Conservation (phyloP, 2,797 vertebrate genomes). For the Pygocentrus nattereri region DNA sequence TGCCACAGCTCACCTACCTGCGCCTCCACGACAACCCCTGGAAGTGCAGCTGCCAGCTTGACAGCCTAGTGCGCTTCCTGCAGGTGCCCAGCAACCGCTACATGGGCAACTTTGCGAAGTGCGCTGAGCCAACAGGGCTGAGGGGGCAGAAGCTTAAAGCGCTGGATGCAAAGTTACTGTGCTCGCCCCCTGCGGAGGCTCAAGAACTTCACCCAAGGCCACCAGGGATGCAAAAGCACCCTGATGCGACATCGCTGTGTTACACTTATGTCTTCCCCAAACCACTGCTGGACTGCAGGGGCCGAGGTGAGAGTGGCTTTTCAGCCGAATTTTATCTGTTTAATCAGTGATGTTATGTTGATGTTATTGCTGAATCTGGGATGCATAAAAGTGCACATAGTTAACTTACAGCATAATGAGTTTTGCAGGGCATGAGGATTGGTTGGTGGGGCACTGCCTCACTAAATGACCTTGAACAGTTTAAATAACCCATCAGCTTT, state of each 20-base stretch:
- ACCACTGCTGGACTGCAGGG: slow-evolving; percentile 88
- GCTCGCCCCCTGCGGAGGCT: slow-evolving; percentile 70
- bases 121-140: slow-evolving; percentile 79
- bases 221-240: slow-evolving; percentile 57
- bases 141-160: slow-evolving; percentile 87
- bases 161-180: slow-evolving; percentile 82
- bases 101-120: slow-evolving; percentile 92
- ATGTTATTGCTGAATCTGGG: too few species aligned
- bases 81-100: slow-evolving; percentile 93
- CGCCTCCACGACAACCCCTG: slow-evolving; percentile 97
- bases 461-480: too few species aligned
- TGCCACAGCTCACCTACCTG: slow-evolving; percentile 87
- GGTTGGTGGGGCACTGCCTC: too few species aligned
- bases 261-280: slow-evolving; percentile 89
- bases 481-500: too few species aligned
- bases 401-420: too few species aligned
- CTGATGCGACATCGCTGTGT: slow-evolving; percentile 86
- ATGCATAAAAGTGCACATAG: too few species aligned
- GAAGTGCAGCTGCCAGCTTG: slow-evolving; percentile 89
- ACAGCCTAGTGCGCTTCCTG: slow-evolving; percentile 88
- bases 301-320: slow-evolving; percentile 85
- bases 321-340: not conserved
- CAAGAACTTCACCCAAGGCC: slow-evolving; percentile 55
- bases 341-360: too few species aligned
- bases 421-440: too few species aligned